Percentiles rank a stretch among this genome's conserved stretches.
phyloP scores from a whole-genome alignment of 2,888 invertebrate species.

The Choristoneura rosaceana region DNA sequence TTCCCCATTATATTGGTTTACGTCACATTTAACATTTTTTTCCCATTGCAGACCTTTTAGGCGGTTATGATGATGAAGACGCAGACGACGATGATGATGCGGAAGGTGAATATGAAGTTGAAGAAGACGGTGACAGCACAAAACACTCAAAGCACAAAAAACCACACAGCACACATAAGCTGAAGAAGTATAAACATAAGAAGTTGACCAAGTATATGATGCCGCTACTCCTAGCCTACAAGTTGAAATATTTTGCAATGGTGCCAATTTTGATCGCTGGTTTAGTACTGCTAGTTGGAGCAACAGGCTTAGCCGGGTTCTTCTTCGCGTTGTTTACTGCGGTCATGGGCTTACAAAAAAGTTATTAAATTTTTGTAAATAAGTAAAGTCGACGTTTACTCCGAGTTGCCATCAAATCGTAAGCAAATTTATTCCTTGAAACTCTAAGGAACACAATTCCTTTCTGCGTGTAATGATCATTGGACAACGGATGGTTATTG shows the following conservation, averaged over 20 bases:
- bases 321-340: constrained; percentile 95
- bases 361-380: constrained; percentile 60
- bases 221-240: constrained; percentile 92
- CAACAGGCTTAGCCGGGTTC: constrained; percentile 93
- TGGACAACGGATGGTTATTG: constrained; percentile 17
- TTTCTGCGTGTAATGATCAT: constrained; percentile 3
- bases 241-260: constrained; percentile 92
- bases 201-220: constrained; percentile 89
- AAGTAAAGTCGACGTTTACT: constrained; percentile 64
- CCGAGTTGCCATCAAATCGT: constrained; percentile 73
- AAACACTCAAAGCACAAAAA: constrained; percentile 46
- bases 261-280: constrained; percentile 91
- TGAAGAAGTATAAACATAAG: constrained; percentile 83
- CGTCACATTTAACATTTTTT: background rate
- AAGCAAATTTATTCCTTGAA: constrained; percentile 51
- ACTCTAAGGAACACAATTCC: background rate
- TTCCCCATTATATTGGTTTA: too few species aligned
- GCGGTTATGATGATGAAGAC: constrained; percentile 62
- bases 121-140: constrained; percentile 56
- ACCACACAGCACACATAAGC: constrained; percentile 38
- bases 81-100: constrained; percentile 68
- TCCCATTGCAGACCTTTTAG: constrained; percentile 70
- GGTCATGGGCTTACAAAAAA: constrained; percentile 90
- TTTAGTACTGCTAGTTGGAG: constrained; percentile 89
- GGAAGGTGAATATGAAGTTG: constrained; percentile 62